Conservation (phyloP, 2,888 invertebrate genomes). For the Acanthosoma haemorrhoidale region DNA sequence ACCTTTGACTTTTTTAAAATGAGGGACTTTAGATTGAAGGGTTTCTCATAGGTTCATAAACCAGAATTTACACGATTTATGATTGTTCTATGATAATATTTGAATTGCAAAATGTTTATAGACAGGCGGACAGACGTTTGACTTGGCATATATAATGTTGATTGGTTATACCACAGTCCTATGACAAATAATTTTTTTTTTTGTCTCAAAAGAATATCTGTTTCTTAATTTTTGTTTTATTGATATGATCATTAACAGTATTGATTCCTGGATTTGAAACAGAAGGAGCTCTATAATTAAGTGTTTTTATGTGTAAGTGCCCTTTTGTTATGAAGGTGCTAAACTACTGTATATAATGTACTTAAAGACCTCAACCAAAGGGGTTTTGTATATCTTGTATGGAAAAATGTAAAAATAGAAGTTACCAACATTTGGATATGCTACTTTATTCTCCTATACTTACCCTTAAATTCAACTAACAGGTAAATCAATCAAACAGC, state of each 20-base stretch:
- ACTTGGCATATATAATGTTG: too few species aligned
- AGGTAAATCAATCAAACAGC: too few species aligned
- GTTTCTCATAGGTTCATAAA: too few species aligned
- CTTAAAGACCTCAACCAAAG: slow-evolving; percentile 22
- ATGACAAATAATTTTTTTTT: too few species aligned
- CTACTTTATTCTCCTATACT: slow-evolving; percentile 38
- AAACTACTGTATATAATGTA: slow-evolving; percentile 20
- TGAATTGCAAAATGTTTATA: too few species aligned
- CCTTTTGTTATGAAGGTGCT: slow-evolving; percentile 21
- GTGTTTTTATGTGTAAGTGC: background rate
- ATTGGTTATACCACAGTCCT: too few species aligned
- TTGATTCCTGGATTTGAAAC: background rate
- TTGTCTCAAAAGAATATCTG: background rate
- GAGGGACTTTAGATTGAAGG: too few species aligned
- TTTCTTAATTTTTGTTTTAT: too few species aligned
- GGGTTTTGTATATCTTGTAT: slow-evolving; percentile 24
- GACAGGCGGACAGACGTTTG: too few species aligned
- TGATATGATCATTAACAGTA: background rate
- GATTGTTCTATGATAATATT: too few species aligned
- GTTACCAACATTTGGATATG: slow-evolving; percentile 40
- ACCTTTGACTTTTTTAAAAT: too few species aligned
- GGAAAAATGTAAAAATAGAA: slow-evolving; percentile 40
- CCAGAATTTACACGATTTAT: too few species aligned
- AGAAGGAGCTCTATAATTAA: background rate
- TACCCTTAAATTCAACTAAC: background rate